A percentile compares a stretch with the other conserved stretches of the same genome.
Conservation (phyloP, 2,113 vertebrate species). For the Gavia stellata region DNA sequence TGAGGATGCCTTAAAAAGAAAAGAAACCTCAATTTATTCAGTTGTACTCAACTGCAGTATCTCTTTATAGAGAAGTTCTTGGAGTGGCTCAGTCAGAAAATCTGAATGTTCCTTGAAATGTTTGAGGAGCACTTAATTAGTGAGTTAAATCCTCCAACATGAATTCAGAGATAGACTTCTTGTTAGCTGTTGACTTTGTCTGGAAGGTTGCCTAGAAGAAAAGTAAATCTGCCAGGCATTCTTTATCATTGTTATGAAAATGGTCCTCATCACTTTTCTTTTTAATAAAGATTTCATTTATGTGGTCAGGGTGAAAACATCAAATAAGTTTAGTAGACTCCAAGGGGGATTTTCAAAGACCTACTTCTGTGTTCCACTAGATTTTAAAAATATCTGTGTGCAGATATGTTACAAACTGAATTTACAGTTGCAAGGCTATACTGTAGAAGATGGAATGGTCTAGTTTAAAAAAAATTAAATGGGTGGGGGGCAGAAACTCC, state of each 20-base stretch:
- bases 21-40: not conserved
- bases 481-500: not conserved
- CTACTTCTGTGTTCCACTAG: not conserved
- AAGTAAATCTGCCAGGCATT: not conserved
- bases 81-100: not conserved
- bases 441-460: not conserved
- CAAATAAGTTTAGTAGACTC: not conserved
- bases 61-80: not conserved
- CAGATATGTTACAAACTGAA: not conserved
- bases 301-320: not conserved
- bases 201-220: not conserved
- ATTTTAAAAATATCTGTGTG: not conserved
- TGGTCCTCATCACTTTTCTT: not conserved
- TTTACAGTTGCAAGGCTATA: not conserved
- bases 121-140: slow-evolving; percentile 1
- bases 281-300: not conserved
- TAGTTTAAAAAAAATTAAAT: not conserved
- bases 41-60: not conserved
- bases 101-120: not conserved
- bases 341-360: not conserved
- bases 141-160: not conserved
- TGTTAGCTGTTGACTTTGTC: slow-evolving; percentile 1
- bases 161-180: not conserved
- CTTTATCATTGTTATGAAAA: not conserved
- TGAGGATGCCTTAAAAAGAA: not conserved